These are phyloP conservation scores for Nothobranchius furzeri DNA, from an alignment of 2,113 vertebrate genomes.

Conservation along the genomic window DNA sequence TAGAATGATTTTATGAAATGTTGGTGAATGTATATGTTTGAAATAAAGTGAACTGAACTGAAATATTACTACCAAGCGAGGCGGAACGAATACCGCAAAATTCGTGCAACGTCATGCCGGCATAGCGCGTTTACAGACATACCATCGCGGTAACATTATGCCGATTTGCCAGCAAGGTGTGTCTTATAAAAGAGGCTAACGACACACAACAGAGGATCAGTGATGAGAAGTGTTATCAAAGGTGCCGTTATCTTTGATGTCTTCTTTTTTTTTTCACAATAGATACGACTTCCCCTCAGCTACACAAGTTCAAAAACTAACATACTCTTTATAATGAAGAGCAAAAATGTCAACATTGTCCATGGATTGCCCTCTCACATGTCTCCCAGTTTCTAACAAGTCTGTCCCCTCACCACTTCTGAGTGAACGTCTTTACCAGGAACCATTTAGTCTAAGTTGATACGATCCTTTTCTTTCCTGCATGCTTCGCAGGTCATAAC, in stretches of 20 bases:
- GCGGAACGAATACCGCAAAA: no score
- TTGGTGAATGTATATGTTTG: no score
- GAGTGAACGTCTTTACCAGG: conserved; percentile 43
- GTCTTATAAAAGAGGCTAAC: no score
- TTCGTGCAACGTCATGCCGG: no score
- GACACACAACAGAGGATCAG: conserved; percentile 37
- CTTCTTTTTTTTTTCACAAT: neutral
- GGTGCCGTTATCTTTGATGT: neutral
- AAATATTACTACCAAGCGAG: no score
- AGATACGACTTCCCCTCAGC: conserved; percentile 5
- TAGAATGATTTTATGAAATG: no score
- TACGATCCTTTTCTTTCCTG: conserved; percentile 45
- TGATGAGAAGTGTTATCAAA: conserved; percentile 21
- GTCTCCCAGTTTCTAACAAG: neutral
- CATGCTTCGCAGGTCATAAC: conserved; percentile 53
- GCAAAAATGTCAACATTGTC: neutral
- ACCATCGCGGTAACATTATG: no score
- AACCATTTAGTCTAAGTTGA: conserved; percentile 35
- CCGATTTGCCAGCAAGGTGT: no score
- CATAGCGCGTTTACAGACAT: no score
- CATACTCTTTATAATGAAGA: neutral
- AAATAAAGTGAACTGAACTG: no score
- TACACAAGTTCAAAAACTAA: neutral
- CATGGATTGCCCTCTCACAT: neutral
- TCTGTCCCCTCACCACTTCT: neutral